Conservation (phyloP, 1,140 invertebrate genomes). For the Ridgeia piscesae region DNA sequence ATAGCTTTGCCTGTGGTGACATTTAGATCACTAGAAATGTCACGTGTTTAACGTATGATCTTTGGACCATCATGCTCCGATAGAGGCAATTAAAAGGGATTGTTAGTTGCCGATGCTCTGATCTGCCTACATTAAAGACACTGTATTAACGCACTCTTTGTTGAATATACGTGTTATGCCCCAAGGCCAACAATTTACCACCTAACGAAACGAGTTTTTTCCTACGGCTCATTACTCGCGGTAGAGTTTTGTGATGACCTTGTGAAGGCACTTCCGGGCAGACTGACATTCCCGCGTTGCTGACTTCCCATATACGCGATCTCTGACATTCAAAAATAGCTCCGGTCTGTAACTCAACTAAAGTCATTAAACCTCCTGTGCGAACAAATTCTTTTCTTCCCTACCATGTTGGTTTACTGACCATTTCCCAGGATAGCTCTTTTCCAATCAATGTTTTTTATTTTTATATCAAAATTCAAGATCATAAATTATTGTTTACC, state of each 20-base stretch:
- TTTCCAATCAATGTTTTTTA: too few relatives aligned
- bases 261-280: neutral
- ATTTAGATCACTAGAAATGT: too few relatives aligned
- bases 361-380: neutral
- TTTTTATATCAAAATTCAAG: too few relatives aligned
- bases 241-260: neutral
- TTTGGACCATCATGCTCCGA: neutral
- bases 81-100: neutral
- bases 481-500: too few relatives aligned
- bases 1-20: too few relatives aligned
- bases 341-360: neutral
- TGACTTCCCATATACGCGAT: neutral
- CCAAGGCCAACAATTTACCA: neutral
- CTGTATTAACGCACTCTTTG: neutral
- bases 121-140: neutral
- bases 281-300: neutral
- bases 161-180: neutral
- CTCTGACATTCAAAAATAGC: neutral
- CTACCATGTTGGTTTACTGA: neutral
- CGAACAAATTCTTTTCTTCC: neutral
- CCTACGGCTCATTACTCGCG: neutral
- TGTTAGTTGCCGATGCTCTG: neutral
- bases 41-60: neutral
- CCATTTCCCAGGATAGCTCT: too few relatives aligned
- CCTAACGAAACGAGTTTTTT: neutral